Evolutionary conservation across 2,888 invertebrate species (phyloP).

Genomic region (Andricus quercusramuli): DNA sequence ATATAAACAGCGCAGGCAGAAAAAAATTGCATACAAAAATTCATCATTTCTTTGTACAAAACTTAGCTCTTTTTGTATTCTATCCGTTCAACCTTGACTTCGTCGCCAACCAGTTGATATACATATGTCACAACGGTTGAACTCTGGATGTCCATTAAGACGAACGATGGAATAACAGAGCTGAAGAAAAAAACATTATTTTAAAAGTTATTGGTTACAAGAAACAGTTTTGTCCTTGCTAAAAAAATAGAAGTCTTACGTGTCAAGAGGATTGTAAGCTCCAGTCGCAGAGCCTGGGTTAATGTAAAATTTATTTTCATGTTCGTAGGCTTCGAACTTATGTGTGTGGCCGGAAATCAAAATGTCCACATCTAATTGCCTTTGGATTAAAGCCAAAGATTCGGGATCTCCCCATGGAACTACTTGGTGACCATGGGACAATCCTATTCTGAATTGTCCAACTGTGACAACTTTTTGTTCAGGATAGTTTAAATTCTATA

Average conservation of each 20-base stretch:
- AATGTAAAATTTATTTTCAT: constrained; percentile 99
- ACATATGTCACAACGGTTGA: constrained; percentile 98
- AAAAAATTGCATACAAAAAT: constrained; percentile 26
- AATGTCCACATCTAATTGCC: constrained; percentile 99
- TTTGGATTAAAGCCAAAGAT: constrained; percentile 93
- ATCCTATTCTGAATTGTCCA: constrained; percentile 98
- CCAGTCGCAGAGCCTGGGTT: constrained; percentile 99
- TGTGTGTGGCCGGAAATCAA: constrained; percentile 99
- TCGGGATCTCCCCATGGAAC: constrained; percentile 99
- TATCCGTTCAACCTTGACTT: constrained; percentile 99
- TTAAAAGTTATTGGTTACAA: constrained; percentile 1
- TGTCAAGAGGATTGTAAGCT: constrained; percentile 95
- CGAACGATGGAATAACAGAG: constrained; percentile 95
- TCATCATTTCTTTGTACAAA: constrained; percentile 17
- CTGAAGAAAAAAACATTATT: constrained; percentile 80
- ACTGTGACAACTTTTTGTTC: constrained; percentile 99
- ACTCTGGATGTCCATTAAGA: constrained; percentile 99
- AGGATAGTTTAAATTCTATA: constrained; percentile 93
- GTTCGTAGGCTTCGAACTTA: constrained; percentile 98
- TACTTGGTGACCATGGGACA: constrained; percentile 98
- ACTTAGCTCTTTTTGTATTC: constrained; percentile 94
- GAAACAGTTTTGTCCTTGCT: constrained; percentile 30
- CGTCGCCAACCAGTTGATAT: constrained; percentile 97
- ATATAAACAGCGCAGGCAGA: not conserved
- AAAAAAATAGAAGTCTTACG: constrained; percentile 81